A percentile compares a stretch with the other conserved stretches of the same genome.
Evolutionary conservation across 2,888 invertebrate genomes (phyloP).

Genomic region (Andrena praecox): DNA sequence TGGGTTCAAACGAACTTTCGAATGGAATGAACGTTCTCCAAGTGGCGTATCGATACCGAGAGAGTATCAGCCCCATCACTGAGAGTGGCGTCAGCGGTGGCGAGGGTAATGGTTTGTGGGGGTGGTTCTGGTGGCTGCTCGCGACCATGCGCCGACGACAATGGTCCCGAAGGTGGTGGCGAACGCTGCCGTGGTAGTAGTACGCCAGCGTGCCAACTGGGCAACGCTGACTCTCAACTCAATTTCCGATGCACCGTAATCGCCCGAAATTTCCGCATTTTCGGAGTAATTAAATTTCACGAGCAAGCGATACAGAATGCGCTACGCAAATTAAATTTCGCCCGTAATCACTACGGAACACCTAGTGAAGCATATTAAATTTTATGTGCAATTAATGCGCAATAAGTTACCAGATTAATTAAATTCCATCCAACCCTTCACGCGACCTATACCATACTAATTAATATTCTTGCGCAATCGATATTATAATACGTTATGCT

Average conservation of each 20-base stretch:
- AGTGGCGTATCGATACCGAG: neutral
- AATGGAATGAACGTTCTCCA: neutral
- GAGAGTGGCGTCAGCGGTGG: neutral
- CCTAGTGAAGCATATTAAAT: neutral
- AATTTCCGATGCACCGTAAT: neutral
- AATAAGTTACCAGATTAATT: neutral
- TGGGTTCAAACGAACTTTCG: neutral
- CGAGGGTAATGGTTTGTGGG: neutral
- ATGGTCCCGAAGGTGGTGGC: constrained; percentile 21
- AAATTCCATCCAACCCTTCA: neutral
- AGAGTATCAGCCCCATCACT: constrained; percentile 16
- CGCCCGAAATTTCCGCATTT: neutral
- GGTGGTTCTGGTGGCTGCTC: constrained; percentile 27
- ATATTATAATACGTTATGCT: neutral
- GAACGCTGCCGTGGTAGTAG: constrained; percentile 22
- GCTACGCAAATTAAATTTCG: neutral
- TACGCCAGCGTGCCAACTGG: constrained; percentile 1
- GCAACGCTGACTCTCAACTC: constrained; percentile 35
- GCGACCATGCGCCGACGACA: constrained; percentile 28
- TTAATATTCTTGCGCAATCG: neutral
- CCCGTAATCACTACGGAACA: neutral
- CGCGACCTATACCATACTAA: neutral
- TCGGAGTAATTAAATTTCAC: neutral
- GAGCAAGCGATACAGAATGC: neutral
- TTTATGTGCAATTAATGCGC: neutral